Percentiles rank a stretch among this genome's conserved stretches.
Evolutionary conservation across 2,113 vertebrate species (phyloP).

Genomic region (Myiagra hebetior): DNA sequence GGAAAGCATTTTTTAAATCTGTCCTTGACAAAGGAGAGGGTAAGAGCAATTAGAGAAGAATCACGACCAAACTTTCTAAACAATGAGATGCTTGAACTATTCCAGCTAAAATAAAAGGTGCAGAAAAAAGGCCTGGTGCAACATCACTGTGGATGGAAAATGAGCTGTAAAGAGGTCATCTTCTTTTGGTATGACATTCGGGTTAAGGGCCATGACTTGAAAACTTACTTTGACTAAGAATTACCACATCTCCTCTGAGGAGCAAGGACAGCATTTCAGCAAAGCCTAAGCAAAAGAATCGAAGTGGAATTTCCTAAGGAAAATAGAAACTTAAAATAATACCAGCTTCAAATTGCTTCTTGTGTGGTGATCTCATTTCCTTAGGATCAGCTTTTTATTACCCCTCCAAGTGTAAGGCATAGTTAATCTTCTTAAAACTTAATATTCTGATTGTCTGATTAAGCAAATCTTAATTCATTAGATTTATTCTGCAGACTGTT

Average conservation of each 20-base stretch:
- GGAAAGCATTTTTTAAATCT: background rate
- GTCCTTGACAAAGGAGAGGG: background rate
- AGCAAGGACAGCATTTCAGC: background rate
- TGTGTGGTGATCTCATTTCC: background rate
- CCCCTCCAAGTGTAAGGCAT: background rate
- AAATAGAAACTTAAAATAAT: background rate
- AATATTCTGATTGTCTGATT: background rate
- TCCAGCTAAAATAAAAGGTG: background rate
- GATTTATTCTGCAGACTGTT: background rate
- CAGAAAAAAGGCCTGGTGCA: background rate
- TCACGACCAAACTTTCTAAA: background rate
- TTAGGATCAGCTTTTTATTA: background rate
- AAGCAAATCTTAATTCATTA: background rate
- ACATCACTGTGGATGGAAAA: background rate
- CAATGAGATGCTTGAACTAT: background rate
- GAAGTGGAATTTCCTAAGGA: background rate
- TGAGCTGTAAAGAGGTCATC: background rate
- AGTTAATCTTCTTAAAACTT: background rate
- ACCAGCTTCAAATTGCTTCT: background rate
- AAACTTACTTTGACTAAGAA: background rate
- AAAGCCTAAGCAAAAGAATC: background rate
- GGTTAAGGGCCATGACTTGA: background rate
- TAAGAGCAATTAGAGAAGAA: background rate
- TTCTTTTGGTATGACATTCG: background rate
- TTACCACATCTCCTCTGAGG: background rate